Percentiles rank a stretch among this genome's conserved stretches.
Conservation (phyloP, 2,888 invertebrate genomes). For the Hydriomena furcata region DNA sequence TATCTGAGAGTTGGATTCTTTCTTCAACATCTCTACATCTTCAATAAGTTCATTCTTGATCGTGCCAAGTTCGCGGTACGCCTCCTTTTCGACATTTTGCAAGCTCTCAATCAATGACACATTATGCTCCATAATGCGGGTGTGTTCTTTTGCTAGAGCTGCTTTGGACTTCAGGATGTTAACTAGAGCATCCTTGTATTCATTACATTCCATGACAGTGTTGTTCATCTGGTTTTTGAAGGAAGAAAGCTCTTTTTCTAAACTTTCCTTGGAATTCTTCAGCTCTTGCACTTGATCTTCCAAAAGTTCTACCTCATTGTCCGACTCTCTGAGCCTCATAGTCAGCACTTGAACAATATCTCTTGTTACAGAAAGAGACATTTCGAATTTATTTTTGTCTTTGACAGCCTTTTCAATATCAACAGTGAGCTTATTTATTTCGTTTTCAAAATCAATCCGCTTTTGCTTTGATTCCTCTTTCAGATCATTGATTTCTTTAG, state of each 20-base stretch:
- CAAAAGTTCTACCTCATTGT: constrained; percentile 83
- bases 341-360: constrained; percentile 84
- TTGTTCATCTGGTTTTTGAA: constrained; percentile 66
- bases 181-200: constrained; percentile 75
- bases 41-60: constrained; percentile 75
- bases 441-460: constrained; percentile 68
- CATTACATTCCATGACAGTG: constrained; percentile 68
- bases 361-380: constrained; percentile 83
- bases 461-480: constrained; percentile 67
- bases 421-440: constrained; percentile 67
- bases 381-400: constrained; percentile 82
- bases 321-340: constrained; percentile 82
- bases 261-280: constrained; percentile 57
- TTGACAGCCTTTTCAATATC: constrained; percentile 70
- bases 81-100: constrained; percentile 75
- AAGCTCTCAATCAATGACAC: constrained; percentile 74
- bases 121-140: constrained; percentile 77
- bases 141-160: constrained; percentile 72
- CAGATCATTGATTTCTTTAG: constrained; percentile 55
- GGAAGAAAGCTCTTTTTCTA: constrained; percentile 63
- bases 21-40: constrained; percentile 72
- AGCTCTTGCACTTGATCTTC: constrained; percentile 66
- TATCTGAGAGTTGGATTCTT: constrained; percentile 72
- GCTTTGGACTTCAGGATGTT: constrained; percentile 77
- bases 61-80: constrained; percentile 72